Conservation (phyloP, 2,113 vertebrate genomes). For the Lampris megalopsis region DNA sequence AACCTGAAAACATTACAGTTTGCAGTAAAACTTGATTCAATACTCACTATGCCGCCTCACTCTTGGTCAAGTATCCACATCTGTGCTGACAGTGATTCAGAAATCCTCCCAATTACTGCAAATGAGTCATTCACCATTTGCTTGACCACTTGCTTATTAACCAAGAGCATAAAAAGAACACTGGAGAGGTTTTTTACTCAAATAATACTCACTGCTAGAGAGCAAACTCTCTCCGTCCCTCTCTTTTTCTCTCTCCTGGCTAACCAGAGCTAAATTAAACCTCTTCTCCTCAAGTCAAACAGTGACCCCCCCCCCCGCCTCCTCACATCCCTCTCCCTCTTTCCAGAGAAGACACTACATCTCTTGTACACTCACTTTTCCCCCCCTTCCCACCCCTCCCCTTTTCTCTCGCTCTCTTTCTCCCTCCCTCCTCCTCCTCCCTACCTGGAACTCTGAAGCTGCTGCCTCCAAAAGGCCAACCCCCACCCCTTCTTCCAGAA, state of each 20-base stretch:
- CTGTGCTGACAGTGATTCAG: conserved; percentile 52
- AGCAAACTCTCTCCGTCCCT: conserved; percentile 31
- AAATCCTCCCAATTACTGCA: conserved; percentile 53
- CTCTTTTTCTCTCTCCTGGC: conserved; percentile 56
- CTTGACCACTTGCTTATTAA: conserved; percentile 48
- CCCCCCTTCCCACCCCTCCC: conserved; percentile 56
- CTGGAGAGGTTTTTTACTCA: conserved; percentile 16
- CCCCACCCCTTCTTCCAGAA: conserved; percentile 73
- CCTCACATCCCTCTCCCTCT: conserved; percentile 72
- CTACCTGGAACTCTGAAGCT: conserved; percentile 79
- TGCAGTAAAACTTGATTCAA: conserved; percentile 20
- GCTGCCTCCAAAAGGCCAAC: conserved; percentile 74
- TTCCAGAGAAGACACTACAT: conserved; percentile 85
- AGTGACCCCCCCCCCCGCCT: conserved; percentile 59
- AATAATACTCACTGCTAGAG: conserved; percentile 69
- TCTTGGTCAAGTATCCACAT: conserved; percentile 26
- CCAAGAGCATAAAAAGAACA: conserved; percentile 32
- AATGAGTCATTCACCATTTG: conserved; percentile 60
- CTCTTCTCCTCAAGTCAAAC: conserved; percentile 81
- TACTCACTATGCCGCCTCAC: conserved; percentile 19
- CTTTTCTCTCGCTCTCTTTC: conserved; percentile 63
- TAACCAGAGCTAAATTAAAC: conserved; percentile 83
- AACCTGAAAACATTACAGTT: conserved; percentile 5
- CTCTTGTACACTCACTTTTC: conserved; percentile 80
- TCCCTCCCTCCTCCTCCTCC: conserved; percentile 46